These are phyloP conservation scores for Holothuria glaberrima DNA, from an alignment of 35 echinoderm and acorn worm genomes.

Conservation along the genomic window DNA sequence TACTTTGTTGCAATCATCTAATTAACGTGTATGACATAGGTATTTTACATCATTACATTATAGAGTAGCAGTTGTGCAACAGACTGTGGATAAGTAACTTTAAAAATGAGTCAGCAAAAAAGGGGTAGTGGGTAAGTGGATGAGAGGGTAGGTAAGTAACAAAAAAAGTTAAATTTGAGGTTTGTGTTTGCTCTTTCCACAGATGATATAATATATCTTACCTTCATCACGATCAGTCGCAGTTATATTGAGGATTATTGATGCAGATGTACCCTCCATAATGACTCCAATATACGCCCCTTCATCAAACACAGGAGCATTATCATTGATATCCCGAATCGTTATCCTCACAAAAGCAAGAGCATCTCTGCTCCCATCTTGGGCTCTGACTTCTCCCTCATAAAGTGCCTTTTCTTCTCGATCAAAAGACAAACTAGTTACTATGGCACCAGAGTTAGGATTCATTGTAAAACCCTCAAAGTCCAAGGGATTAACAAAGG, in stretches of 20 bases:
- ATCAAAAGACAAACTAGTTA: slow-evolving; percentile 9
- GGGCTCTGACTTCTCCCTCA: background rate
- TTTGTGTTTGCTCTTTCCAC: no score
- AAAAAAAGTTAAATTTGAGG: no score
- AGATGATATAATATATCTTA: no score
- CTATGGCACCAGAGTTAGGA: slow-evolving; percentile 8
- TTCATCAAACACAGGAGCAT: slow-evolving; percentile 6
- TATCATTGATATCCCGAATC: slow-evolving; percentile 24
- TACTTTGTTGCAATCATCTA: no score
- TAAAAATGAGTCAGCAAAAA: no score
- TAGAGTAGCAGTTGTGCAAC: no score
- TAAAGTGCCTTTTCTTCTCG: slow-evolving; percentile 8
- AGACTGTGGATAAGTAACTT: no score
- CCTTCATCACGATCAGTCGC: slow-evolving; percentile 66
- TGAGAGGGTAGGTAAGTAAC: no score
- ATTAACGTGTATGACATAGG: no score
- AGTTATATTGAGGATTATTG: slow-evolving; percentile 17
- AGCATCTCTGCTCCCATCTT: slow-evolving; percentile 4
- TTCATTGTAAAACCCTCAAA: slow-evolving; percentile 48
- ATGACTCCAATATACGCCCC: slow-evolving; percentile 13
- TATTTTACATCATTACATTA: no score
- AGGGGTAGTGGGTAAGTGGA: no score
- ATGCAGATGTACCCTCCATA: slow-evolving; percentile 29
- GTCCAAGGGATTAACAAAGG: slow-evolving; percentile 18
- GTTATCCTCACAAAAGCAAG: slow-evolving; percentile 1